Evolutionary conservation across 2,888 invertebrate species (phyloP), one percentile per base, ranked within the genome.

Genomic region (Dynastes grantii): DNA sequence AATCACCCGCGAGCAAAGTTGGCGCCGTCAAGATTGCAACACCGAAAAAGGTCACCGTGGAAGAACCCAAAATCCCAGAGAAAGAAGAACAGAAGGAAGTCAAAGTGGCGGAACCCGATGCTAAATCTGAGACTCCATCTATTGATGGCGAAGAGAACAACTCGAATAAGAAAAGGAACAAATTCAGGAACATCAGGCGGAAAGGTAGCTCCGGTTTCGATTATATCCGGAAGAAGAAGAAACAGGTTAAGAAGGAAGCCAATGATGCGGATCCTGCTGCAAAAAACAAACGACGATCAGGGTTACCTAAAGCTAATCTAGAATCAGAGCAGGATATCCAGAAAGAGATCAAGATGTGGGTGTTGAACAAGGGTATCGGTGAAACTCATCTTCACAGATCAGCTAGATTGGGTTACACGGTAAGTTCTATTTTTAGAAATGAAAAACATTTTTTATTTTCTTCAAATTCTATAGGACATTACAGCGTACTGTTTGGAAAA

Each of bases 301-400:
- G 49, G 16, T 87, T 89, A 1, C 80, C 88, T 22, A 89, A 90
- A 82, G 91, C 93, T 22, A 92, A 90, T 83, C 92, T 93, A 0
- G 93, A 93, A 85, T 92, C 92, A 37, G 92, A 92, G 11, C 92
- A 94, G 83, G 96, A 96, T 87, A 95, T 97, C 76, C 94, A 94
- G 82, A 93, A 93, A 84, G 96, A 97, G 89, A 95, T 97, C 80
- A 95, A 96, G 87, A 93, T 95, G 82, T 96, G 97, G 96, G 96
- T 97, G 80, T 93, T 98, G 76, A 98, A 97, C 88, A 98, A 98
- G 88, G 96, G 97, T 73, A 94, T 97, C 51, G 98, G 98, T 6
- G 98, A 98, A 89, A 98, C 97, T 0, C 93, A 96, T 84, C 91
- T 98, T 73, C 98, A 98, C 87, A 92, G 97, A 84, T 97, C 98